Evolutionary conservation across 2,113 vertebrate genomes (phyloP).

Genomic region (Thamnaconus septentrionalis): DNA sequence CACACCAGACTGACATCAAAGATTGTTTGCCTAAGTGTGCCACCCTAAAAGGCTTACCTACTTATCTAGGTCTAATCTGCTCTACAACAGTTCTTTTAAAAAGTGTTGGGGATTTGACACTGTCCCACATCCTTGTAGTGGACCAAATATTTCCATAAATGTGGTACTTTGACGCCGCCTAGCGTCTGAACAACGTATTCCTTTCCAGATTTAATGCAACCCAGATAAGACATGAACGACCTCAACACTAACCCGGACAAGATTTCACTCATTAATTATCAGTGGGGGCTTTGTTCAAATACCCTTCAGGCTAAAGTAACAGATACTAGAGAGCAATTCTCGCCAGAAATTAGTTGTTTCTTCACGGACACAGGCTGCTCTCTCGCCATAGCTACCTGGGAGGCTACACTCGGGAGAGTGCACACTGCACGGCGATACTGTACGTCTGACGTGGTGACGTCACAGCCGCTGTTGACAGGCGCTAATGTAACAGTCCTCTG

Average conservation of each 20-base stretch:
- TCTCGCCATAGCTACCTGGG: slow-evolving; percentile 1
- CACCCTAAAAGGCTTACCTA: no score
- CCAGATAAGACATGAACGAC: neutral
- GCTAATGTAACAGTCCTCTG: neutral
- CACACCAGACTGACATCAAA: no score
- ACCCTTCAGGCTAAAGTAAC: no score
- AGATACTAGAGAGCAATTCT: no score
- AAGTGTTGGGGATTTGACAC: no score
- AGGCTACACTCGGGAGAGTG: rapidly evolving
- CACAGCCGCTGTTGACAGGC: slow-evolving; percentile 50
- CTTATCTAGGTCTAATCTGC: no score
- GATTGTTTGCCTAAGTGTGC: no score
- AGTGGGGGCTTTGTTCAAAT: no score
- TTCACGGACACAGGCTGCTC: neutral
- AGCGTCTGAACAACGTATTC: neutral
- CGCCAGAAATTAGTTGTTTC: no score
- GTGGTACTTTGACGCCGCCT: slow-evolving; percentile 9
- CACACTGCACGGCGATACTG: neutral
- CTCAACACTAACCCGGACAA: neutral
- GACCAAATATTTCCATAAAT: neutral
- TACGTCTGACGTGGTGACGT: slow-evolving; percentile 54
- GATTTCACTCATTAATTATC: neutral
- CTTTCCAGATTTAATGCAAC: neutral
- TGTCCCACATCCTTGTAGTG: no score
- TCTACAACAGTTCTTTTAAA: no score